Evolutionary conservation across 2,113 vertebrate species (phyloP), one percentile per base, ranked within the genome.

Genomic region (Menura novaehollandiae): DNA sequence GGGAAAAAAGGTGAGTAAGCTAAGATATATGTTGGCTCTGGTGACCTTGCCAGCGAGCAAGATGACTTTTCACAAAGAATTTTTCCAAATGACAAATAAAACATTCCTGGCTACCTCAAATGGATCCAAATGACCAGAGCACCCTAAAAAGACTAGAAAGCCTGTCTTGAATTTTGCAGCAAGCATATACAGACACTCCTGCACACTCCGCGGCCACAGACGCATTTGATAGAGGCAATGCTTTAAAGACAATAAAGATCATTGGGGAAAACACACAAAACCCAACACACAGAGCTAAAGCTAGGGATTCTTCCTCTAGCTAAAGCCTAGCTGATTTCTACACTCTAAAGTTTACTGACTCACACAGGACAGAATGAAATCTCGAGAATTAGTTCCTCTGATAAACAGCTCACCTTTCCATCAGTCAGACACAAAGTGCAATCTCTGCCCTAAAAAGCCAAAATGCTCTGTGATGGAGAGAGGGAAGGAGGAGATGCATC

Each of bases 351-450:
- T 91, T 96, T 81, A 85, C 85, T 58, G 47, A 44, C 26, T 88
- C 43, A 49, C 6, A 5, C 15, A 63, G 10, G n/a, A 49, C 15
- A 75, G 52, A 89, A 82, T 69, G 35, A 91, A 86, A 75, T 60
- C 44, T 84, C 0, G 0, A 86, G 88, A 91, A 78, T 91, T 81
- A 88, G 72, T 53, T 88, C 22, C 37, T 89, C 72, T 85, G 68
- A 89, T 83, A 85, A 97, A 88, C 58, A 94, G 67, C n/a, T 77
- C 68, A 75, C 67, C 68, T 90, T 79, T 92, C 44, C 86, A 77
- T 94, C 91, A 91, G 10, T 24, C 67, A 91, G 76, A 93, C 85
- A 72, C 24, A 60, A 93, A 84, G 90, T 56, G 49, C 79, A 84
- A 74, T 88, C 49, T 93, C 64, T 75, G 37, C 21, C 81, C 53